Percentiles rank a stretch among this genome's conserved stretches.
These are phyloP conservation scores for Rhinoraja longicauda DNA, from an alignment of 2,797 vertebrate species.

Conservation along the genomic window DNA sequence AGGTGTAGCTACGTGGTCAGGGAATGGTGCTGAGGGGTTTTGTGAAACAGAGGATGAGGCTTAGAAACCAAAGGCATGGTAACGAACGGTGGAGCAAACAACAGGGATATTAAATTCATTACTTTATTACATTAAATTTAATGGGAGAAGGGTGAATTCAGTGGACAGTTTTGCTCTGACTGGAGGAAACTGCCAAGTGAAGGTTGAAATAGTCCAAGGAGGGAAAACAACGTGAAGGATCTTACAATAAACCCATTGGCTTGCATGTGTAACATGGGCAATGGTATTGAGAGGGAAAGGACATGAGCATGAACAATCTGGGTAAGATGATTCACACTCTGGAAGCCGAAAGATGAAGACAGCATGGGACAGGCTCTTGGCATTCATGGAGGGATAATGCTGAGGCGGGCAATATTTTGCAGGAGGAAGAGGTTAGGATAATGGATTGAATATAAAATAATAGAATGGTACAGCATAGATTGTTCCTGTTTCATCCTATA, in stretches of 20 bases:
- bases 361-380: neutral
- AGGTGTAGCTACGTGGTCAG: neutral
- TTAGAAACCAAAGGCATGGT: neutral
- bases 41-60: neutral
- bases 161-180: neutral
- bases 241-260: neutral
- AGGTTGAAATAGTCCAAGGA: neutral
- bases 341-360: too few relatives aligned
- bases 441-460: neutral
- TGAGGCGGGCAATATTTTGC: neutral
- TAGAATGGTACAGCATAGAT: too few relatives aligned
- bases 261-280: neutral
- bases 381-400: neutral
- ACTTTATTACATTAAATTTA: neutral
- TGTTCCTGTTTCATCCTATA: too few relatives aligned
- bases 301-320: neutral
- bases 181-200: neutral
- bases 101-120: neutral
- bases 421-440: neutral
- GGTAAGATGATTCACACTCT: neutral
- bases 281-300: neutral
- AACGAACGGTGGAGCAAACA: neutral
- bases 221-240: neutral
- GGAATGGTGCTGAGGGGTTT: neutral
- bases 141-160: neutral